Evolutionary conservation across 2,797 vertebrate species (phyloP).

Genomic region (Bradypodion pumilum): DNA sequence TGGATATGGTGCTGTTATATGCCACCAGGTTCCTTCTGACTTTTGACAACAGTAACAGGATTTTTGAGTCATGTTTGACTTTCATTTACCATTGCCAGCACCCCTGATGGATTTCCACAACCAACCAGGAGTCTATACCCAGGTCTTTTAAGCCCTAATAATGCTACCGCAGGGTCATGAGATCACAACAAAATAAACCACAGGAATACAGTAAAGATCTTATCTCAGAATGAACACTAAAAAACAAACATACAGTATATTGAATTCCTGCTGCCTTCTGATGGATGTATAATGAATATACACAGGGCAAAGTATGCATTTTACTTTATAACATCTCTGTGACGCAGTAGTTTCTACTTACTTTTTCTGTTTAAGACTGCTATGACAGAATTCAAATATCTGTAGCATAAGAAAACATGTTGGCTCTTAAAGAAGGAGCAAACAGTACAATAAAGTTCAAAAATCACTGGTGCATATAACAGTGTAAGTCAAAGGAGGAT

Average conservation of each 20-base stretch:
- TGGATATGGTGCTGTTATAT: neutral
- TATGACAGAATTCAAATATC: neutral
- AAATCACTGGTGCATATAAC: too few species aligned
- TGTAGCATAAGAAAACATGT: neutral
- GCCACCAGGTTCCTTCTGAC: neutral
- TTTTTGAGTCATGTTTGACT: too few species aligned
- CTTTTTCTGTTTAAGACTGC: neutral
- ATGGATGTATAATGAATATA: neutral
- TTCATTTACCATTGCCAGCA: too few species aligned
- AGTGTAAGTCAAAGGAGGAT: too few species aligned
- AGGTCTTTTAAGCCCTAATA: neutral
- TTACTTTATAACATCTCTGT: neutral
- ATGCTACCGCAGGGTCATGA: neutral
- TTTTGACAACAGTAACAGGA: too few species aligned
- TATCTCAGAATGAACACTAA: neutral
- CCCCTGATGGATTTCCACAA: too few species aligned
- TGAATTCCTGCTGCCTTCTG: neutral
- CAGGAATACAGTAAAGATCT: neutral
- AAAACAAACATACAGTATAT: neutral
- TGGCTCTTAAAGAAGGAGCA: neutral
- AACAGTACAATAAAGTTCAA: neutral
- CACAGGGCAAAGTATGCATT: neutral
- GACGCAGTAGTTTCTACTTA: neutral
- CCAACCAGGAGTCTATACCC: too few species aligned
- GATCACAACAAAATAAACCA: neutral